Base-by-base conservation (phyloP, 2,797 vertebrate genomes). In the Borostomias antarcticus region DNA sequence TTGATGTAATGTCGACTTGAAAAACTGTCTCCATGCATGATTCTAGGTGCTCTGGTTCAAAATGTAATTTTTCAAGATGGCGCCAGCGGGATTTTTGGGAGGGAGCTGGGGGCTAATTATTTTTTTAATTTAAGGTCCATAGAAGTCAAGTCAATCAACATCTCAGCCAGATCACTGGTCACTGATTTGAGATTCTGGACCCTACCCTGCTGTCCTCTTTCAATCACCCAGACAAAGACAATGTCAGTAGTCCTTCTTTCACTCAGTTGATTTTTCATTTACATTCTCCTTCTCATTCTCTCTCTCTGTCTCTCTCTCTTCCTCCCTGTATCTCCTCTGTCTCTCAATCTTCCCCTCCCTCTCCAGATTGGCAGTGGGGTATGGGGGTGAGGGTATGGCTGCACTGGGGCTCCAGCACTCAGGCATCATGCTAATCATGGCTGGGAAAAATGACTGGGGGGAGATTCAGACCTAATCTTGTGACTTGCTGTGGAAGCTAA, bases 391-490 rank as follows among this genome's bases (percentile, higher is more conserved):
- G 85, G 89, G 76, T 79, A 73, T 56, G 79, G 74, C 76, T 74
- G 79, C 76, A 66, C 76, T 82, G 76, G 77, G 82, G 79, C 82
- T 83, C 56, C 77, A 78, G 73, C 68, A 69, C 79, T 76, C 76
- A 62, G 70, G 84, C 86, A 83, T 87, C 82, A 83, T 87, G 87
- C 86, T 91, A 89, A 92, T 91, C 84, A 81, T 64, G 64, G 73
- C 84, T 77, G 74, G 68, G 65, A 85, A 82, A 89, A 86, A 88
- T 76, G 82, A 89, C 77, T 78, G 66, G 75, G 72, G 0, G 70
- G 82, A 85, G 83, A 90, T 88, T 90, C 80, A 77, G 80, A 86
- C 75, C 84, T 89, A 85, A 89, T 91, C 82, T 88, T 71, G 66
- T 0, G n/a, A 85, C 86, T 87, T 83, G 79, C 77, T 72, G 76